These are phyloP conservation scores for Cistogaster globosa DNA, from an alignment of 2,888 invertebrate species.

Conservation along the genomic window DNA sequence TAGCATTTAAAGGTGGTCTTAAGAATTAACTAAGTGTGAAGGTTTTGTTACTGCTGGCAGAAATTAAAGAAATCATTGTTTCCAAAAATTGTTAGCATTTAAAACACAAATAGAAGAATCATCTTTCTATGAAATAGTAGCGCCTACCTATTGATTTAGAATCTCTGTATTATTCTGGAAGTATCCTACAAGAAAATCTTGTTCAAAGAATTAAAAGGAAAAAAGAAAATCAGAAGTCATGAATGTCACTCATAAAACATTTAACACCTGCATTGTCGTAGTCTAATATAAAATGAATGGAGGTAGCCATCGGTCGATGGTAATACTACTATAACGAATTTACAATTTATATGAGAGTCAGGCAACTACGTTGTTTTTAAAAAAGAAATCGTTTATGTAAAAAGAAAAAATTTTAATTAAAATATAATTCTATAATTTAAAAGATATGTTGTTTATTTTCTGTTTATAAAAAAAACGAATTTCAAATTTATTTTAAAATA, in stretches of 20 bases:
- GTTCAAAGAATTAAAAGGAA: background rate
- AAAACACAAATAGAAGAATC: too few species aligned
- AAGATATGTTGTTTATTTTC: background rate
- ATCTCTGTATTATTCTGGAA: conserved; percentile 24
- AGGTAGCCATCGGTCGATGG: background rate
- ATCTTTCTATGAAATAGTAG: too few species aligned
- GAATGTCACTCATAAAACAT: conserved; percentile 49
- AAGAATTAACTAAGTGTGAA: too few species aligned
- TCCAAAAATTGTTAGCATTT: too few species aligned
- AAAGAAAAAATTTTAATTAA: background rate
- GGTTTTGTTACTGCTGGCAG: too few species aligned
- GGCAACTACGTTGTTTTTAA: background rate
- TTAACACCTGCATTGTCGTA: conserved; percentile 61
- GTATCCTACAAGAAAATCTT: background rate
- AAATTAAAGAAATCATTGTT: too few species aligned
- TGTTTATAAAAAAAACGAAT: conserved; percentile 1
- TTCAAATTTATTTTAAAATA: conserved; percentile 44
- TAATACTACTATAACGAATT: conserved; percentile 14
- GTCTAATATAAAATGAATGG: background rate
- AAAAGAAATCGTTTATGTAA: too few species aligned
- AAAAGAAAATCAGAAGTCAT: conserved; percentile 33
- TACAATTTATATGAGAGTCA: conserved; percentile 8
- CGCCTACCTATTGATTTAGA: background rate
- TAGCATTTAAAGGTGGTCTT: too few species aligned
- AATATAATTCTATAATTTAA: conserved; percentile 11